Percentiles rank a stretch among this genome's conserved stretches.
Conservation (phyloP, 2,888 invertebrate species). For the Himalopsyche japonica region DNA sequence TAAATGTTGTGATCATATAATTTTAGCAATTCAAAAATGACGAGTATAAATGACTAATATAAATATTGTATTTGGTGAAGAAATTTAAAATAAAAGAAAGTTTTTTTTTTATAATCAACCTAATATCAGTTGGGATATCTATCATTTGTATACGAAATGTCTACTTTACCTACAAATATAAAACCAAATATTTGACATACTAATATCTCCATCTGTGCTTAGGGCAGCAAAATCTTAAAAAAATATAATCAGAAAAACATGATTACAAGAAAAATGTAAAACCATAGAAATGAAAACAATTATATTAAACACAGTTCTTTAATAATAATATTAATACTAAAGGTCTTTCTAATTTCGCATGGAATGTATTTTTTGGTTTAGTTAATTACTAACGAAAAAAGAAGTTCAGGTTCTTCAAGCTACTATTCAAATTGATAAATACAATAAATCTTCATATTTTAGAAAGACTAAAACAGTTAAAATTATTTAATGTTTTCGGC, state of each 20-base stretch:
- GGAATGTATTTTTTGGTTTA: background rate
- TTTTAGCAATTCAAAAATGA: background rate
- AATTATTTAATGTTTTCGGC: too few relatives aligned
- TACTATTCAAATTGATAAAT: too few relatives aligned
- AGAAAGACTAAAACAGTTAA: too few relatives aligned
- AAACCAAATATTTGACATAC: background rate
- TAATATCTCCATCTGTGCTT: background rate
- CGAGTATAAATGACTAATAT: too few relatives aligned
- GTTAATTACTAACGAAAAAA: background rate
- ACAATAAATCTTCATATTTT: too few relatives aligned
- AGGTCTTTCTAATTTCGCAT: background rate
- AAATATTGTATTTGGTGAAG: too few relatives aligned
- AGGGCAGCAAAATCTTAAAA: background rate
- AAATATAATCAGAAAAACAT: background rate
- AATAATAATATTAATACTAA: background rate
- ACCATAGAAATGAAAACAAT: background rate
- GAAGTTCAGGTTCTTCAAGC: too few relatives aligned
- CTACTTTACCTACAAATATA: too few relatives aligned
- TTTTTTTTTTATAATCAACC: too few relatives aligned
- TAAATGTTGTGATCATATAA: background rate
- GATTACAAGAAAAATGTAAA: background rate
- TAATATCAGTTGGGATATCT: too few relatives aligned
- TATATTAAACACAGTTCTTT: background rate
- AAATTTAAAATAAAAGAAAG: too few relatives aligned
- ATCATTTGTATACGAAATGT: too few relatives aligned